These are phyloP conservation scores for Netelia virgata DNA, from an alignment of 2,888 invertebrate genomes.

Conservation along the genomic window DNA sequence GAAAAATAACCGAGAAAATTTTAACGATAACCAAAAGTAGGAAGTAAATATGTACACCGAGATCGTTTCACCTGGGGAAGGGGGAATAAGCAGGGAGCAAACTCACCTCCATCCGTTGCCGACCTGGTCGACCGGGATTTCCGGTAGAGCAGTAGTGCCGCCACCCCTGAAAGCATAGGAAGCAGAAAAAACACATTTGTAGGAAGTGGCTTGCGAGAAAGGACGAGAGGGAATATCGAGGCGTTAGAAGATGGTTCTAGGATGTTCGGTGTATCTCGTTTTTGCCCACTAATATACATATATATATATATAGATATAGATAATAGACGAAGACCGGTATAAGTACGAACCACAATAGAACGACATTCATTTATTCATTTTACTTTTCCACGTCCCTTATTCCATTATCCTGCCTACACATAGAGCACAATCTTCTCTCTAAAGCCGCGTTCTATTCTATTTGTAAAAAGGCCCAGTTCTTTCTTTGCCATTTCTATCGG, in stretches of 20 bases:
- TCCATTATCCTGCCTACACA: slow-evolving; percentile 39
- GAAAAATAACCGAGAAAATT: background rate
- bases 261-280: slow-evolving; percentile 37
- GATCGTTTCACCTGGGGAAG: slow-evolving; percentile 28
- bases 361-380: slow-evolving; percentile 26
- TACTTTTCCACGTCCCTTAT: slow-evolving; percentile 52
- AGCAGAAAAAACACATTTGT: slow-evolving; percentile 73
- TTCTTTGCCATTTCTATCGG: slow-evolving; percentile 24
- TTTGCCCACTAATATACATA: slow-evolving; percentile 31
- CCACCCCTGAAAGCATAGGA: slow-evolving; percentile 85
- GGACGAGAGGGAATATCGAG: slow-evolving; percentile 63
- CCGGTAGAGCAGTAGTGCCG: slow-evolving; percentile 85
- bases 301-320: slow-evolving; percentile 9
- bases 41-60: background rate
- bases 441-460: slow-evolving; percentile 22
- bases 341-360: slow-evolving; percentile 36
- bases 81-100: slow-evolving; percentile 73
- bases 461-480: slow-evolving; percentile 4
- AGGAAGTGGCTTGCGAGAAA: slow-evolving; percentile 73
- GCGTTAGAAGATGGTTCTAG: slow-evolving; percentile 57
- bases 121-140: slow-evolving; percentile 85
- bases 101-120: slow-evolving; percentile 88
- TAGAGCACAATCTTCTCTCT: slow-evolving; percentile 1
- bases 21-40: background rate
- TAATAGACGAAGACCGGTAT: background rate